Conservation (phyloP, 2,113 vertebrate genomes). For the Ursus arctos region DNA sequence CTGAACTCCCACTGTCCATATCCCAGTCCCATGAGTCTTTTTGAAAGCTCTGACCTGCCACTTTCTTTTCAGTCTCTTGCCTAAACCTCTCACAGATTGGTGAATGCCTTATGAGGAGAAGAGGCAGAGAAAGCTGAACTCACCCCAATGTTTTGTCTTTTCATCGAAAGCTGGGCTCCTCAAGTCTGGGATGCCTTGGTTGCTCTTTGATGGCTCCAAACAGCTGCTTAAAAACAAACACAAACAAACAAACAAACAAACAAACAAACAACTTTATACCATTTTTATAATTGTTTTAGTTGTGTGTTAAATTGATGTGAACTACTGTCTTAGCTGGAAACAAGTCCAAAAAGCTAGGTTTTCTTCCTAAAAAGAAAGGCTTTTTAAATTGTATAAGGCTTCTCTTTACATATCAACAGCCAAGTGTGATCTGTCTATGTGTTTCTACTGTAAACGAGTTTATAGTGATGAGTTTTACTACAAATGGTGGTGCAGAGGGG, state of each 20-base stretch:
- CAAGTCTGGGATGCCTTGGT: neutral
- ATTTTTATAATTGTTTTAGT: slow-evolving; percentile 32
- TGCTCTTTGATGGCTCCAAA: slow-evolving; percentile 33
- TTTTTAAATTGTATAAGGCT: slow-evolving; percentile 39
- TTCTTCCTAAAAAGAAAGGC: neutral
- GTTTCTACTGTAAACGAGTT: neutral
- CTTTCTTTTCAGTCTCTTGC: neutral
- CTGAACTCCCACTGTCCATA: neutral
- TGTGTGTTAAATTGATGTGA: neutral
- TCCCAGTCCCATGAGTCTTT: neutral
- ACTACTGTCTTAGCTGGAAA: slow-evolving; percentile 17
- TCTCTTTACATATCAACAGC: neutral
- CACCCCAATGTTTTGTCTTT: neutral
- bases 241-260: too few species aligned
- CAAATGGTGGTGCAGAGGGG: neutral
- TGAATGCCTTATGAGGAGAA: neutral
- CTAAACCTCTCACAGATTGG: neutral
- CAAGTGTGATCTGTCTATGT: neutral
- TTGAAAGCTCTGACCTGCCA: neutral
- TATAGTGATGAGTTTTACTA: neutral
- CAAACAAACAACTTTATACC: neutral
- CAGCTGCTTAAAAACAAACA: neutral
- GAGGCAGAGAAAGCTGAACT: neutral
- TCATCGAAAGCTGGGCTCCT: neutral
- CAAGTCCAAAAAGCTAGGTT: neutral